Base-by-base conservation (phyloP, 2,888 invertebrate species). In the Papilio gigon region DNA sequence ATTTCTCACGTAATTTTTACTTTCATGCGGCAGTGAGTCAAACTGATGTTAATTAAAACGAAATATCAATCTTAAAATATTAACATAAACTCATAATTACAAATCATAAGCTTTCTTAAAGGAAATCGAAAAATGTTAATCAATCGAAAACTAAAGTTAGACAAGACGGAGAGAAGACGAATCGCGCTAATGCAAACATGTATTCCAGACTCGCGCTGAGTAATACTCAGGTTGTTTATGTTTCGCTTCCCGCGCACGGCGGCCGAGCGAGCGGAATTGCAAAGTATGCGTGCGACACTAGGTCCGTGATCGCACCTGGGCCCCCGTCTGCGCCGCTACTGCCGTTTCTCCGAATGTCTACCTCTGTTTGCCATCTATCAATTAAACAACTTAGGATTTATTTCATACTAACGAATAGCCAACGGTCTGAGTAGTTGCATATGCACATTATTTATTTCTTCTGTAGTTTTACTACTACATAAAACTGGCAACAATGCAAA, bases 231-330 rank as follows among this genome's bases (percentile, higher is more conserved):
- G 35, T 62, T 68, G 64, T 67, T 64, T 72, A 72, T 53, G 59
- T 71, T 30, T 71, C 62, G 70, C 50, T 68, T 50, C 59, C 65
- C 70, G 75, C 68, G 70, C 72, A 71, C 73, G 73, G 62, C 60
- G 60, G 65, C 33, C 53, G 56, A 42, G 60, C 63, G 68, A 62
- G 70, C 68, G 71, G 47, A 65, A 72, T 73, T 71, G 75, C 76
- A 77, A 75, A 77, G 72, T 75, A 74, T 74, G 76, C 75, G 76
- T 74, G 77, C 77, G 78, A 75, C 78, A 74, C 72, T 72, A 72
- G 70, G 71, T 71, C 74, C 81, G 80, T 82, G 83, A 82, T 83
- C 75, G 81, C 87, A 87, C 87, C 85, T 85, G 86, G 71, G 71
- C 74, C 65, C 61, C 61, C 42, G 76, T 72, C 72, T 75, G 71